Conservation (phyloP, 1,140 invertebrate species). For the Drosophila lowei region DNA sequence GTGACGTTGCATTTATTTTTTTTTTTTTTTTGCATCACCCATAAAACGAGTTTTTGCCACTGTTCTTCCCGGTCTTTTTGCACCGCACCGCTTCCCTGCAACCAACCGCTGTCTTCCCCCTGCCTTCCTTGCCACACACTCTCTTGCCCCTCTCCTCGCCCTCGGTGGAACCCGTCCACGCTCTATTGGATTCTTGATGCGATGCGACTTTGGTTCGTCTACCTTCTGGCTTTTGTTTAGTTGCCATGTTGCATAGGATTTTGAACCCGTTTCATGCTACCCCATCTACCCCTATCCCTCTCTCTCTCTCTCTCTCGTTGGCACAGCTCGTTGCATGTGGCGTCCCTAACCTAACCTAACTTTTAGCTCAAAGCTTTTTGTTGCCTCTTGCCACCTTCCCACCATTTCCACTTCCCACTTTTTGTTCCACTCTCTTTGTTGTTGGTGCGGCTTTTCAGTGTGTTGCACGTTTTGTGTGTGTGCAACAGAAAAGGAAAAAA, state of each 20-base stretch:
- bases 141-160: conserved; percentile 8
- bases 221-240: conserved; percentile 68
- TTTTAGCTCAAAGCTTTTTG: conserved; percentile 55
- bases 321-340: conserved; percentile 49
- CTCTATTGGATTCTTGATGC: conserved; percentile 64
- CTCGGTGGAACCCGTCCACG: conserved; percentile 35
- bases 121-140: conserved; percentile 21
- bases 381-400: conserved; percentile 27
- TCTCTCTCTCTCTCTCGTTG: conserved; percentile 6
- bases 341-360: conserved; percentile 82
- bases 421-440: conserved; percentile 27
- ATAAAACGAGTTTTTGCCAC: conserved; percentile 51
- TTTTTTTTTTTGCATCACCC: conserved; percentile 13
- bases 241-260: conserved; percentile 81
- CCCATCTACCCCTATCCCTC: neutral
- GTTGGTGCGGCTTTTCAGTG: conserved; percentile 27
- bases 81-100: conserved; percentile 23
- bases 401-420: conserved; percentile 6
- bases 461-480: conserved; percentile 39
- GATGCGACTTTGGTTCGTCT: conserved; percentile 69
- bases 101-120: conserved; percentile 11
- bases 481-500: neutral
- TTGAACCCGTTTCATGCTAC: conserved; percentile 71
- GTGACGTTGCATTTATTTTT: conserved; percentile 70
- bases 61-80: conserved; percentile 52